Conservation (phyloP, 2,888 invertebrate species). For the Eudemis profundana region DNA sequence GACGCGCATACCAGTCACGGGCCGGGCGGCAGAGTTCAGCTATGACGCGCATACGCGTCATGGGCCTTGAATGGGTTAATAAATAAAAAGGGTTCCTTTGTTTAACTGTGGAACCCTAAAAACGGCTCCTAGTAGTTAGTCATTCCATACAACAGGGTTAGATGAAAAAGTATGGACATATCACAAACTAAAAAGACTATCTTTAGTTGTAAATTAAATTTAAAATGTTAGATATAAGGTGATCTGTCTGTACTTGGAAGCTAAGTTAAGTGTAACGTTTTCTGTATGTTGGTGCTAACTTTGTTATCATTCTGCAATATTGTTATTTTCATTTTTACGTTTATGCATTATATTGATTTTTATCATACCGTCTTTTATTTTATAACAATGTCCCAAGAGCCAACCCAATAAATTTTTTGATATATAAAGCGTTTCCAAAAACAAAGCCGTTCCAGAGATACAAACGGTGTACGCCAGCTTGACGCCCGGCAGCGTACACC, state of each 20-base stretch:
- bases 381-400: not conserved
- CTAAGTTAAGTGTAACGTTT: conserved; percentile 30
- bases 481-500: no score
- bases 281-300: conserved; percentile 38
- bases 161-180: conserved; percentile 40
- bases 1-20: no score
- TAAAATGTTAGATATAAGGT: conserved; percentile 32
- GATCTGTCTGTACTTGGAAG: conserved; percentile 38
- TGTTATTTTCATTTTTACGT: conserved; percentile 39
- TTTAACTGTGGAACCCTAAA: not conserved
- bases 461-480: no score
- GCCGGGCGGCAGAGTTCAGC: no score
- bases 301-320: conserved; percentile 35
- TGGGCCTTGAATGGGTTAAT: no score
- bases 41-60: no score
- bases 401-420: no score
- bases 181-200: conserved; percentile 43
- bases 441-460: no score
- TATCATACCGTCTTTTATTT: not conserved
- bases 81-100: not conserved
- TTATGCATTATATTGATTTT: conserved; percentile 40
- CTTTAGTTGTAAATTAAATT: conserved; percentile 30
- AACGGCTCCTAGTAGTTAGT: conserved; percentile 39
- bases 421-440: no score
- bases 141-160: conserved; percentile 45